Conservation (phyloP, 2,888 invertebrate species). For the Orchestes rusci region DNA sequence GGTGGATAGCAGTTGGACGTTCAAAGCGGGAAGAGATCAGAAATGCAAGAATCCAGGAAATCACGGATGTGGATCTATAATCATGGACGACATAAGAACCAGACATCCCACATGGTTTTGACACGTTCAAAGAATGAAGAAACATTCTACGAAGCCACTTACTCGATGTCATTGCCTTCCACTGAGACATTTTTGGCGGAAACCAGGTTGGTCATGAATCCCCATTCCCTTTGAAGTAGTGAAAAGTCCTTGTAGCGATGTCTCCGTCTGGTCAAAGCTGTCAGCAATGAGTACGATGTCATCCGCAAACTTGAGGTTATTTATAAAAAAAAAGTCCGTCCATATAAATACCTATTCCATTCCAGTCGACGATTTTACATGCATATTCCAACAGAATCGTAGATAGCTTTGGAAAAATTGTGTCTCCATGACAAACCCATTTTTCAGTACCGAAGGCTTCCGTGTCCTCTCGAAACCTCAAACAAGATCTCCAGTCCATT, state of each 20-base stretch:
- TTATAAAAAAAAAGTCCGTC: slow-evolving; percentile 1
- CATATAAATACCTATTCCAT: slow-evolving; percentile 3
- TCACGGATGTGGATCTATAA: too few relatives aligned
- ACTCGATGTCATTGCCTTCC: slow-evolving; percentile 1
- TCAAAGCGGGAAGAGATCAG: too few relatives aligned
- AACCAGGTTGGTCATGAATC: slow-evolving; percentile 6
- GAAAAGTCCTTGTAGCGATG: slow-evolving; percentile 1
- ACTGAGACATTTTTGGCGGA: not conserved
- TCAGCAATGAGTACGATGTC: slow-evolving; percentile 7
- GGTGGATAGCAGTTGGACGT: too few relatives aligned
- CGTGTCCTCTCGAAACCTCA: slow-evolving; percentile 8
- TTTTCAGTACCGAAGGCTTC: not conserved
- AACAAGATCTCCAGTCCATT: too few relatives aligned
- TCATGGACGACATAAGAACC: too few relatives aligned
- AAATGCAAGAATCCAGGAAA: too few relatives aligned
- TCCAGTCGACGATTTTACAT: slow-evolving; percentile 5
- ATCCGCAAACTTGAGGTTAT: slow-evolving; percentile 5
- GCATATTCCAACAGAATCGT: slow-evolving; percentile 6
- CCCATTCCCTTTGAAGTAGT: not conserved
- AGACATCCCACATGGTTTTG: too few relatives aligned
- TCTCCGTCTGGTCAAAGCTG: slow-evolving; percentile 1
- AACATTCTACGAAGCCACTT: not conserved
- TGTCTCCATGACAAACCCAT: slow-evolving; percentile 5
- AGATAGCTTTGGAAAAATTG: slow-evolving; percentile 9
- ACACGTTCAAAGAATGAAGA: too few relatives aligned